Evolutionary conservation across 2,888 invertebrate species (phyloP).

Genomic region (Melieria crassipennis): DNA sequence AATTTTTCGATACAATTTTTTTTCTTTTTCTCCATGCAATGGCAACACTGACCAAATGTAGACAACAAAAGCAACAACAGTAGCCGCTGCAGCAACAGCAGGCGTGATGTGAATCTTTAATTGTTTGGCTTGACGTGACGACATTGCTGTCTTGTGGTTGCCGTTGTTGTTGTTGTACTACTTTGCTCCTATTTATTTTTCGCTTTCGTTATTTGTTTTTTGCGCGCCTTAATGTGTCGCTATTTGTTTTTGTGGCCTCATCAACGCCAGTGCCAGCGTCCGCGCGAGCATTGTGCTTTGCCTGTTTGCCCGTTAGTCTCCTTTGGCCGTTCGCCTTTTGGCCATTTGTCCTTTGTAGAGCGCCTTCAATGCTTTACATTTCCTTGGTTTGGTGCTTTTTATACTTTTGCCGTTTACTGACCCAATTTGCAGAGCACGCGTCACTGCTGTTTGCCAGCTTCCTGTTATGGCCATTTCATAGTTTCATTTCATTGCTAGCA

Average conservation of each 20-base stretch:
- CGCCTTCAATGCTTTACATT: too few relatives aligned
- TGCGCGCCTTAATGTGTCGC: conserved; percentile 14
- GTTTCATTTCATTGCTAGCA: too few relatives aligned
- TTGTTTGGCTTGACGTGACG: neutral
- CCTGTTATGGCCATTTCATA: too few relatives aligned
- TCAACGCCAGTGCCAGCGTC: neutral
- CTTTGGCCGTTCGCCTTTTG: neutral
- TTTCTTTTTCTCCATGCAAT: too few relatives aligned
- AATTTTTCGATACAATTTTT: too few relatives aligned
- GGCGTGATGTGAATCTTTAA: conserved; percentile 30
- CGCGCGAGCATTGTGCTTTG: neutral
- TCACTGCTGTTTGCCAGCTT: too few relatives aligned
- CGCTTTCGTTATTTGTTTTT: conserved; percentile 22
- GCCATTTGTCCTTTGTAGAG: neutral
- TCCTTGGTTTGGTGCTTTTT: too few relatives aligned
- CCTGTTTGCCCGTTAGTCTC: neutral
- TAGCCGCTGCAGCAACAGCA: neutral
- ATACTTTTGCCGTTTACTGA: too few relatives aligned
- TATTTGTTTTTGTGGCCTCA: conserved; percentile 23
- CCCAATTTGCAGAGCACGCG: too few relatives aligned
- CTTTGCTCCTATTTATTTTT: neutral
- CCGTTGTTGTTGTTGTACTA: too few relatives aligned
- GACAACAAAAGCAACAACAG: neutral
- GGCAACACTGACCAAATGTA: neutral
- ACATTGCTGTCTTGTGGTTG: too few relatives aligned